Conservation (phyloP, 2,888 invertebrate genomes). For the Lacanobia wlatinum region DNA sequence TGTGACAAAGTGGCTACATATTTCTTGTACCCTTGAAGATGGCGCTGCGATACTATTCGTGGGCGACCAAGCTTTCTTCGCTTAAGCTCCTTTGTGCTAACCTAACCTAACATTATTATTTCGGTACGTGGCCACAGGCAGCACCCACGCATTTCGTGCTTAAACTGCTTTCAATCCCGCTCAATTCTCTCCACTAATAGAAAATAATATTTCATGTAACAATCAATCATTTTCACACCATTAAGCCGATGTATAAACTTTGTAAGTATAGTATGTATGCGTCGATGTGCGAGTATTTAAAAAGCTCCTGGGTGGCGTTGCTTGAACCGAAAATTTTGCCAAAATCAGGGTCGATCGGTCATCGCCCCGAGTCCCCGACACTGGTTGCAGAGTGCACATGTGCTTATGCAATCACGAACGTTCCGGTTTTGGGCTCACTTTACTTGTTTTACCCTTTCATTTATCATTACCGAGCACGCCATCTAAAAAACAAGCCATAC, state of each 20-base stretch:
- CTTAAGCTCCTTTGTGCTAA: constrained; percentile 30
- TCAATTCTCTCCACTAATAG: not conserved
- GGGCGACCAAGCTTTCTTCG: constrained; percentile 28
- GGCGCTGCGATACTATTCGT: not conserved
- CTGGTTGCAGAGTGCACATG: constrained; percentile 76
- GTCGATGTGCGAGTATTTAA: constrained; percentile 18
- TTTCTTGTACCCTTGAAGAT: constrained; percentile 23
- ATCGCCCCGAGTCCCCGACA: constrained; percentile 77
- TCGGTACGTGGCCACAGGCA: constrained; percentile 17
- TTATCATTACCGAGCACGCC: constrained; percentile 70
- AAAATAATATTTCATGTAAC: constrained; percentile 33
- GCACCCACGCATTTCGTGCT: constrained; percentile 13
- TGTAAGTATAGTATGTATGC: not conserved
- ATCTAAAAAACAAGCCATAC: constrained; percentile 57
- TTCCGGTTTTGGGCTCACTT: constrained; percentile 76
- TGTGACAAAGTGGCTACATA: not conserved
- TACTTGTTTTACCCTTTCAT: constrained; percentile 72
- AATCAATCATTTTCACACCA: constrained; percentile 43
- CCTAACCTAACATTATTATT: constrained; percentile 39
- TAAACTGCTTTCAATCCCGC: constrained; percentile 4
- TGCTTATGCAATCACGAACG: constrained; percentile 81
- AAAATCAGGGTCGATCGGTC: constrained; percentile 81
- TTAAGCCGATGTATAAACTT: constrained; percentile 19
- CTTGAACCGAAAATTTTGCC: constrained; percentile 69
- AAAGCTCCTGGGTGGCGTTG: constrained; percentile 26